These are phyloP conservation scores for Formicarius rufipectus DNA, from an alignment of 2,113 vertebrate species.

Conservation along the genomic window DNA sequence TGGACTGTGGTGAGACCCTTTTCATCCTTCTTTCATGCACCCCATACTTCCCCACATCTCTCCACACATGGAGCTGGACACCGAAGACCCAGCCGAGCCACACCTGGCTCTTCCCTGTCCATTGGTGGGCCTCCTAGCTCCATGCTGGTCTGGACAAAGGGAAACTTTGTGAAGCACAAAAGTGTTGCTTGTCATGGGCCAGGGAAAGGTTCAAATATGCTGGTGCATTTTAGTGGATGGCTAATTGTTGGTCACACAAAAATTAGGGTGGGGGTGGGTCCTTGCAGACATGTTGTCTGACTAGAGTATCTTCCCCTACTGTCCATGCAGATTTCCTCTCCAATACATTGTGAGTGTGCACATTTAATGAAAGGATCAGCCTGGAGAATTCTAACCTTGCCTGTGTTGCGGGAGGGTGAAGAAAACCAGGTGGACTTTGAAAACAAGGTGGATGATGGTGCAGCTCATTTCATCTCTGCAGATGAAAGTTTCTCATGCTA, in stretches of 20 bases:
- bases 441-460: background rate
- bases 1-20: background rate
- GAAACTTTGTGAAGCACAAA: background rate
- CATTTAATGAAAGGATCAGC: fast-evolving
- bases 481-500: background rate
- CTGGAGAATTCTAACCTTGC: fast-evolving
- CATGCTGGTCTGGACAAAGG: fast-evolving
- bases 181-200: too few species aligned
- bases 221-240: background rate
- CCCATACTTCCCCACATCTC: background rate
- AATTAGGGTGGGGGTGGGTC: background rate
- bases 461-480: background rate
- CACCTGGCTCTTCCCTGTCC: fast-evolving
- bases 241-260: background rate
- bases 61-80: fast-evolving
- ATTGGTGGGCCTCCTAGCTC: fast-evolving
- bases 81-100: fast-evolving
- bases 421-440: background rate
- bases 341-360: background rate
- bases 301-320: background rate
- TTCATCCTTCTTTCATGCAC: background rate
- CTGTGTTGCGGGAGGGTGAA: background rate
- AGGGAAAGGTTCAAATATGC: background rate
- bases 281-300: background rate
- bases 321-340: background rate